A percentile compares a stretch with the other conserved stretches of the same genome.
These are phyloP conservation scores for Proteles cristata DNA, from an alignment of 2,113 vertebrate genomes.

Conservation along the genomic window DNA sequence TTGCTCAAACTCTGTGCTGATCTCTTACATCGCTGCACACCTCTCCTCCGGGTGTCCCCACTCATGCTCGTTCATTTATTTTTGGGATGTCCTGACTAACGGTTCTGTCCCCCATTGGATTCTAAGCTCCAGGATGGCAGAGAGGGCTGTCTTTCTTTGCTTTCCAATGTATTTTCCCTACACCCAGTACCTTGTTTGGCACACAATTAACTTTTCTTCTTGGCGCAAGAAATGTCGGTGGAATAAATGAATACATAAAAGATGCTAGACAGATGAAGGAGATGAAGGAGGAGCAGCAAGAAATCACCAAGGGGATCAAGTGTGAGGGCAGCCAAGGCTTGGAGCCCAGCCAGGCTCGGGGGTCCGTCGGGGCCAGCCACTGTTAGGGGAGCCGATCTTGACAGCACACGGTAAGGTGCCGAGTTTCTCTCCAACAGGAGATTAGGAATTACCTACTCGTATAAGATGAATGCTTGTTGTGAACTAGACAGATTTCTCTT, in stretches of 20 bases:
- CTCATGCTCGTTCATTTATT: fast-evolving
- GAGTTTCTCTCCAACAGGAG: not conserved
- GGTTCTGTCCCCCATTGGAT: not conserved
- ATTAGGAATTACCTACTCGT: not conserved
- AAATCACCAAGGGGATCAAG: not conserved
- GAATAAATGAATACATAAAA: constrained; percentile 3
- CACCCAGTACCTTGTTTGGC: not conserved
- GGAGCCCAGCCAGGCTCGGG: not conserved
- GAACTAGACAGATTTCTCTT: not conserved
- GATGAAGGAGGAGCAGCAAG: not conserved
- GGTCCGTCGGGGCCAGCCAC: fast-evolving
- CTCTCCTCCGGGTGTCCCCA: not conserved
- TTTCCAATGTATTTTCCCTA: not conserved
- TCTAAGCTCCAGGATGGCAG: not conserved
- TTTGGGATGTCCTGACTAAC: not conserved
- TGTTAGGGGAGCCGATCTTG: not conserved
- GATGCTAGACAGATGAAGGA: not conserved
- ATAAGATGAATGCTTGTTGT: not conserved
- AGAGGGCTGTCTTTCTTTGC: not conserved
- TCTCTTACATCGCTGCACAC: fast-evolving
- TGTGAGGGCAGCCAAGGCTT: not conserved
- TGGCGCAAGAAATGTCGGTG: not conserved
- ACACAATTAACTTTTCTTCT: not conserved
- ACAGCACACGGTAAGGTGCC: not conserved
- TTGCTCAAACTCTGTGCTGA: not conserved